Conservation (phyloP, 2,113 vertebrate species). For the Indri indri region DNA sequence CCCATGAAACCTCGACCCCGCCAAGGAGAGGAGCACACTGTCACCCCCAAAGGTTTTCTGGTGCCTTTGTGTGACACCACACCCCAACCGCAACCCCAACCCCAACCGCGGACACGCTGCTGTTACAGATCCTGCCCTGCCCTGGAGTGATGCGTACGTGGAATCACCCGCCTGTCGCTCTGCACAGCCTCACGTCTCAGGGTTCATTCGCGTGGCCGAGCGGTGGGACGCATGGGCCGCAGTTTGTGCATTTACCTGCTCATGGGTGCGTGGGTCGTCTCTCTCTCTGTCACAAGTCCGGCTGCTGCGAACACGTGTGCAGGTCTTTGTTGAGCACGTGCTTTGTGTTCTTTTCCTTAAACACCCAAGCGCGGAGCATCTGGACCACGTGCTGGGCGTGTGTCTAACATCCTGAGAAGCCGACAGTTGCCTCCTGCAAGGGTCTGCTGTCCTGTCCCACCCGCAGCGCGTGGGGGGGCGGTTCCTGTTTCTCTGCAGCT, state of each 20-base stretch:
- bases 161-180: not conserved
- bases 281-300: no score
- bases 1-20: not conserved
- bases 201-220: not conserved
- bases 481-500: no score
- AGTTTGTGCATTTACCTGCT: no score
- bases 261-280: no score
- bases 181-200: no score
- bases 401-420: not conserved
- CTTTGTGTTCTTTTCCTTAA: not conserved
- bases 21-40: not conserved
- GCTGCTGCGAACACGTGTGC: fast-evolving
- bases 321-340: not conserved
- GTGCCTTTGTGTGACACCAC: not conserved
- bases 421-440: fast-evolving
- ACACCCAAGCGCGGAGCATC: fast-evolving
- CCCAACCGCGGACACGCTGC: not conserved
- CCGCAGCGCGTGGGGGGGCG: no score
- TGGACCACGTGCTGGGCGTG: fast-evolving
- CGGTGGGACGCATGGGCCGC: no score
- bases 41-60: not conserved
- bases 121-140: fast-evolving
- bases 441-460: no score
- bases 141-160: fast-evolving
- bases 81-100: no score